Conservation (phyloP, 2,888 invertebrate species). For the Cephus pulcher region DNA sequence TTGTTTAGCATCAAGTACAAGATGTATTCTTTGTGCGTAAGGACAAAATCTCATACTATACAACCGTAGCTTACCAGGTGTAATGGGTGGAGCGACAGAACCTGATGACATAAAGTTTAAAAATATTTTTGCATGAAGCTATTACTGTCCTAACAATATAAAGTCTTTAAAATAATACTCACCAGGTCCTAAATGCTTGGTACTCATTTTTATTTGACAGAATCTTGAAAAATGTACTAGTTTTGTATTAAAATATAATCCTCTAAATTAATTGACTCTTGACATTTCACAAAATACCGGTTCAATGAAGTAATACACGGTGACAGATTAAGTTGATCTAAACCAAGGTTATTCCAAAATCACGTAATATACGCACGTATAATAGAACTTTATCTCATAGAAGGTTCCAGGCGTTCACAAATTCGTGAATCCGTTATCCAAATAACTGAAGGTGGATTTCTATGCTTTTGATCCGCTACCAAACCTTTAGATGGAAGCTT, state of each 20-base stretch:
- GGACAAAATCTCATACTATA: constrained; percentile 91
- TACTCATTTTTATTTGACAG: constrained; percentile 35
- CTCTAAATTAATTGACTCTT: not conserved
- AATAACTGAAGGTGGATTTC: not conserved
- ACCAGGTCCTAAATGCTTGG: constrained; percentile 50
- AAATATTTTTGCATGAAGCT: not conserved
- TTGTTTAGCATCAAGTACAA: constrained; percentile 83
- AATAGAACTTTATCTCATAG: not conserved
- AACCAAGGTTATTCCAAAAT: not conserved
- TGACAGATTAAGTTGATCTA: not conserved
- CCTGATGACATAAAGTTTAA: constrained; percentile 66
- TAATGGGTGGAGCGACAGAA: constrained; percentile 73
- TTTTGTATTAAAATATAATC: not conserved
- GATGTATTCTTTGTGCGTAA: constrained; percentile 80
- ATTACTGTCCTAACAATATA: not conserved
- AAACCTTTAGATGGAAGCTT: not conserved
- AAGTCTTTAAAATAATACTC: constrained; percentile 19
- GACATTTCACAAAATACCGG: not conserved
- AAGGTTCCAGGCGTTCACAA: not conserved
- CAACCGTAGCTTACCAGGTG: constrained; percentile 75
- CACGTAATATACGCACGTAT: not conserved
- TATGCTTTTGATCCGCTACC: not conserved
- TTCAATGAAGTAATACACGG: not conserved
- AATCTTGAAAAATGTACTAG: not conserved
- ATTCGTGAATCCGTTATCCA: not conserved